Conservation (phyloP, 1,140 invertebrate genomes). For the Panulirus ornatus region DNA sequence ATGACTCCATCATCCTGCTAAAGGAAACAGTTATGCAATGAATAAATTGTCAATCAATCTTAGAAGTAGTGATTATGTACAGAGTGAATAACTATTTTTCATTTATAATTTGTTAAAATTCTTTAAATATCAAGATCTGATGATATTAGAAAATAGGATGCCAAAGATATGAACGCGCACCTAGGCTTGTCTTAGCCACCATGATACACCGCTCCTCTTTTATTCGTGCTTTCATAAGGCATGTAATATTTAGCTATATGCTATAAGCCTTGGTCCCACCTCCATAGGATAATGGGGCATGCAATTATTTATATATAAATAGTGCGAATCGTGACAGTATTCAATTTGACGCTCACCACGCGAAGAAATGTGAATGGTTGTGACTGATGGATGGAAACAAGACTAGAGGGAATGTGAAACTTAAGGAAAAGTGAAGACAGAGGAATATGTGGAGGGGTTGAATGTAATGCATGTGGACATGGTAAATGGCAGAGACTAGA, state of each 20-base stretch:
- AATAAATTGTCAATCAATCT: too few species aligned
- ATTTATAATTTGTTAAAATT: background rate
- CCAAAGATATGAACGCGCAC: background rate
- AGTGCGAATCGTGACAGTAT: too few species aligned
- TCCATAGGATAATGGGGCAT: background rate
- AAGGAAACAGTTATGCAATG: too few species aligned
- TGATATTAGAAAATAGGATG: background rate
- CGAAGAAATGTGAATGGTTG: too few species aligned
- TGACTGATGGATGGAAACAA: background rate
- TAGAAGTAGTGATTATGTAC: background rate
- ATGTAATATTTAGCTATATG: background rate
- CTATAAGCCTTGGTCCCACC: background rate
- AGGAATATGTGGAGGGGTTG: background rate
- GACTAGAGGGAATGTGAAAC: background rate
- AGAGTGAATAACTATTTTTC: background rate
- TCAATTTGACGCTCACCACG: too few species aligned
- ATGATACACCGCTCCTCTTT: background rate
- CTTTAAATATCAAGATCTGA: background rate
- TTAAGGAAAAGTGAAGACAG: background rate
- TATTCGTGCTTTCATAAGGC: background rate
- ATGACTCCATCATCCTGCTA: constrained; percentile 28
- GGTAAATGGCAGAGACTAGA: background rate
- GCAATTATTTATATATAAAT: too few species aligned
- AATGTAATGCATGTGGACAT: background rate
- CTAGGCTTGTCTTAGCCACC: background rate